Evolutionary conservation across 2,888 invertebrate species (phyloP).

Genomic region (Phyllotreta cruciferae): DNA sequence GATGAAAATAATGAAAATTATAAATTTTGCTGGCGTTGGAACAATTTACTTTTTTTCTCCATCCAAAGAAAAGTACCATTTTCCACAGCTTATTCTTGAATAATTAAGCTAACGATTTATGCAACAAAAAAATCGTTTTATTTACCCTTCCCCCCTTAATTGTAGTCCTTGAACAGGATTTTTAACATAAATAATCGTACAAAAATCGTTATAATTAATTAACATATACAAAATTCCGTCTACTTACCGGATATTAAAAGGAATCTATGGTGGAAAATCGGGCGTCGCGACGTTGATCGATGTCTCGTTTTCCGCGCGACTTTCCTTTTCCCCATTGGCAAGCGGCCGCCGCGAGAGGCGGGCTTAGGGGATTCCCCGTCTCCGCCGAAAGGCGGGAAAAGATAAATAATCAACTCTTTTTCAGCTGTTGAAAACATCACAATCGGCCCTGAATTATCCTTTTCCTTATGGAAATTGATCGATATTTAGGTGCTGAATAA

Average conservation of each 20-base stretch:
- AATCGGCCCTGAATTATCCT: background rate
- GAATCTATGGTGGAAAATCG: slow-evolving; percentile 25
- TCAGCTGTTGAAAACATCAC: no score
- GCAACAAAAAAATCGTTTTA: no score
- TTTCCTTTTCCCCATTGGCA: slow-evolving; percentile 44
- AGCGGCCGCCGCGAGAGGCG: slow-evolving; percentile 41
- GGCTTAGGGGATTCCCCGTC: slow-evolving; percentile 37
- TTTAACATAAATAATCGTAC: no score
- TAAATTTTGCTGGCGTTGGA: no score
- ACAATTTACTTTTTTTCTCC: no score
- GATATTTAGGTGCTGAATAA: background rate
- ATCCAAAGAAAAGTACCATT: no score
- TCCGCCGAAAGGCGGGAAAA: slow-evolving; percentile 25
- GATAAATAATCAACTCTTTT: slow-evolving; percentile 20
- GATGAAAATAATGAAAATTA: no score
- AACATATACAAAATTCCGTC: background rate
- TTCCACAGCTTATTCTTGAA: no score
- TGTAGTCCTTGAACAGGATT: no score
- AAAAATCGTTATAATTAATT: background rate
- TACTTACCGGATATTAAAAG: slow-evolving; percentile 3
- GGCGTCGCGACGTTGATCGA: slow-evolving; percentile 50
- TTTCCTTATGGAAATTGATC: slow-evolving; percentile 5
- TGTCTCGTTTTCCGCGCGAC: slow-evolving; percentile 41
- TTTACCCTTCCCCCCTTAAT: no score
- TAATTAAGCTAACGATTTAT: no score